Evolutionary conservation across 2,113 vertebrate genomes (phyloP).

Genomic region (Chloroceryle aenea): DNA sequence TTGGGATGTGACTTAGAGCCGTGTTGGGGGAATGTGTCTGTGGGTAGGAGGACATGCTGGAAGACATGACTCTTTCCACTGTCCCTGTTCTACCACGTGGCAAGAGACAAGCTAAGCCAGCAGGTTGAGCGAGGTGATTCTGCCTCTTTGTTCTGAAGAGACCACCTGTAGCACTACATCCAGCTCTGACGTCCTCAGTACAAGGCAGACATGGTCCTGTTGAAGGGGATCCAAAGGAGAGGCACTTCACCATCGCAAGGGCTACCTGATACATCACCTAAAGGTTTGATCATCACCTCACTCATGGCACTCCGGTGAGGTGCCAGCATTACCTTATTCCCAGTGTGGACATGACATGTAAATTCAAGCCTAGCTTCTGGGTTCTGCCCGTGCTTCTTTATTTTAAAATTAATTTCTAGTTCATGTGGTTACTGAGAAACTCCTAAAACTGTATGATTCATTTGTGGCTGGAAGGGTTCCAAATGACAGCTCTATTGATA

Average conservation of each 20-base stretch:
- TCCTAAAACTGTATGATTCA: background rate
- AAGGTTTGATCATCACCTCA: background rate
- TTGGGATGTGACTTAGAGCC: background rate
- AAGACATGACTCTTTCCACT: background rate
- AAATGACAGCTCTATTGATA: background rate
- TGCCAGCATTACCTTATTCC: background rate
- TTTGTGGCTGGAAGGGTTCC: background rate
- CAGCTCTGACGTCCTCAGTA: background rate
- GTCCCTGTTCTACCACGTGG: fast-evolving
- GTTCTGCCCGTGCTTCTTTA: background rate
- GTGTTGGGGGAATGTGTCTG: fast-evolving
- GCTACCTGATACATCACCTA: background rate
- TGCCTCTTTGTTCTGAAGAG: background rate
- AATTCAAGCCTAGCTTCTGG: background rate
- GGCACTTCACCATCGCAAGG: background rate
- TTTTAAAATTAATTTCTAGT: background rate
- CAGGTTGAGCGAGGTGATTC: background rate
- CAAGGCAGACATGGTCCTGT: background rate
- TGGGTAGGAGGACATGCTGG: background rate
- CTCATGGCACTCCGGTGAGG: fast-evolving
- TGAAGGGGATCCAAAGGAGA: background rate
- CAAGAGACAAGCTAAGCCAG: background rate
- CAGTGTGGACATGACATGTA: background rate
- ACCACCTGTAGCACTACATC: background rate
- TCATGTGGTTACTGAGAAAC: background rate